phyloP scores from a whole-genome alignment of 1,140 invertebrate species.

The Anastrepha ludens region DNA sequence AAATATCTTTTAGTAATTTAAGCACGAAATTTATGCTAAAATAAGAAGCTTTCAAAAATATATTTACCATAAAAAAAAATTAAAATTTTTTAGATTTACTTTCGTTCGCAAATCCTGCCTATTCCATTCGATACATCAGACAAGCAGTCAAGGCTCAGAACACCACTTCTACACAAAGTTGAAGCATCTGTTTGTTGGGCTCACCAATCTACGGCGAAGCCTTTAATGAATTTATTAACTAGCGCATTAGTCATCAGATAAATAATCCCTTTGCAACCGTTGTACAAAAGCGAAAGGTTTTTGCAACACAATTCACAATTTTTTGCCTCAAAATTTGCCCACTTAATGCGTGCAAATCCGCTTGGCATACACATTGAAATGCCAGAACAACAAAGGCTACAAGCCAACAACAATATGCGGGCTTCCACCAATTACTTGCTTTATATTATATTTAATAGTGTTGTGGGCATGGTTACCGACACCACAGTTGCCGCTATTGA shows the following conservation, averaged over 20 bases:
- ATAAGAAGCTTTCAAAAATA: too few species aligned
- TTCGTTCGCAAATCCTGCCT: too few species aligned
- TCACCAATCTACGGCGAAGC: background rate
- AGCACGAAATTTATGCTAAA: too few species aligned
- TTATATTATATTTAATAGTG: background rate
- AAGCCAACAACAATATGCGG: background rate
- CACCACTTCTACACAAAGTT: background rate
- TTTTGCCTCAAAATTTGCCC: constrained; percentile 45
- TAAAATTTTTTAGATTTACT: too few species aligned
- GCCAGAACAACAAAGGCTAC: background rate
- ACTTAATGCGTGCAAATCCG: constrained; percentile 43
- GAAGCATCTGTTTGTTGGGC: background rate
- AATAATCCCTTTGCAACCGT: constrained; percentile 5
- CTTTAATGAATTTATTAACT: constrained; percentile 38
- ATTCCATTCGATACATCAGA: too few species aligned
- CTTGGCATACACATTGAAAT: background rate
- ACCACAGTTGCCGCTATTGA: constrained; percentile 25
- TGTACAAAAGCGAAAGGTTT: constrained; percentile 10
- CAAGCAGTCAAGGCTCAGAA: too few species aligned
- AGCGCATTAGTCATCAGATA: constrained; percentile 34
- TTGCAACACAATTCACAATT: constrained; percentile 23
- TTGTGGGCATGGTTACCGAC: constrained; percentile 47
- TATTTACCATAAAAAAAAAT: too few species aligned
- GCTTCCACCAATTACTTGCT: constrained; percentile 31
- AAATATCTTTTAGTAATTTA: too few species aligned